phyloP scores from a whole-genome alignment of 2,113 vertebrate species.

The Hucho hucho region DNA sequence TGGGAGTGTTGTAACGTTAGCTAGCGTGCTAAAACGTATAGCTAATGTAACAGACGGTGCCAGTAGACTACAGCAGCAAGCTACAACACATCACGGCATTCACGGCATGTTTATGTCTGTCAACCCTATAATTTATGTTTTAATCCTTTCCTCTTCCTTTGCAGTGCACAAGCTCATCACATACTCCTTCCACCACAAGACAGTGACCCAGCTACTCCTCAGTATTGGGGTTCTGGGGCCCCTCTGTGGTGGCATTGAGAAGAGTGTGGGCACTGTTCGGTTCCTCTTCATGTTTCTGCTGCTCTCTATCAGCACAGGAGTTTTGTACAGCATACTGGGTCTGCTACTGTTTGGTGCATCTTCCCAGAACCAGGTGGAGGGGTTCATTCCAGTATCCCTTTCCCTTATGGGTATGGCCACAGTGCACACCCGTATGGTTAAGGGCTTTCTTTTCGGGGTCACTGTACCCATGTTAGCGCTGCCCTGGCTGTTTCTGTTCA shows the following conservation, averaged over 20 bases:
- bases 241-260: conserved; percentile 79
- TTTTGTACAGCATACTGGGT: conserved; percentile 66
- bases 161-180: conserved; percentile 82
- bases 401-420: conserved; percentile 69
- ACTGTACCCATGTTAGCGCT: conserved; percentile 68
- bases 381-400: conserved; percentile 76
- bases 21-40: too few relatives aligned
- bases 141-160: neutral
- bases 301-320: conserved; percentile 62
- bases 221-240: conserved; percentile 68
- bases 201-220: conserved; percentile 65
- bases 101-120: neutral
- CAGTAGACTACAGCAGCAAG: too few relatives aligned
- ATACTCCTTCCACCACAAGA: conserved; percentile 78
- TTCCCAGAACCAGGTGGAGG: conserved; percentile 39
- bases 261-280: conserved; percentile 74
- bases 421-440: conserved; percentile 64
- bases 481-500: conserved; percentile 74
- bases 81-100: too few relatives aligned
- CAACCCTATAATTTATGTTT: neutral
- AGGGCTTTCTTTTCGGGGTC: conserved; percentile 66
- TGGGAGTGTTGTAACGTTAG: too few relatives aligned
- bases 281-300: conserved; percentile 70
- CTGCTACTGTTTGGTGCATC: conserved; percentile 25
- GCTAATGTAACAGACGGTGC: too few relatives aligned